Evolutionary conservation across 2,113 vertebrate genomes (phyloP).

Genomic region (Campylomormyrus numenius): DNA sequence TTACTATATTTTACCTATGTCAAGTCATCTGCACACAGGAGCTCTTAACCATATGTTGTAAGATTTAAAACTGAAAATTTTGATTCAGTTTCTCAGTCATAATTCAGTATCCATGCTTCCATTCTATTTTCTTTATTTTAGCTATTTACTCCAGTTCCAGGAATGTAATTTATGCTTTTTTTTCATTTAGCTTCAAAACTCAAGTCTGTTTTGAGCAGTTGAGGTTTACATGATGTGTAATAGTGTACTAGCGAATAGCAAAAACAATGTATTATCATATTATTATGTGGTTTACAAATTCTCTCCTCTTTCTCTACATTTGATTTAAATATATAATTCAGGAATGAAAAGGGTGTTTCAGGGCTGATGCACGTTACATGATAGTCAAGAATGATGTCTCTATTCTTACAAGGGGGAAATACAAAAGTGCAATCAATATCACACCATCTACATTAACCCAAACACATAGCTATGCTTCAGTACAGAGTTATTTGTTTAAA

Average conservation of each 20-base stretch:
- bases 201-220: neutral
- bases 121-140: conserved; percentile 2
- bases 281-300: conserved; percentile 40
- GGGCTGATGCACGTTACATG: conserved; percentile 4
- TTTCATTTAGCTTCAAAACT: neutral
- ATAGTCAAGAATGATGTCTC: conserved; percentile 8
- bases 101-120: neutral
- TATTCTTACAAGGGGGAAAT: conserved; percentile 5
- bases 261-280: conserved; percentile 1
- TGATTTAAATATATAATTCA: conserved; percentile 37
- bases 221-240: neutral
- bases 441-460: conserved; percentile 1
- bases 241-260: neutral
- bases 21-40: too few species aligned
- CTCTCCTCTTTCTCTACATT: conserved; percentile 2
- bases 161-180: neutral
- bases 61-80: neutral
- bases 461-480: neutral
- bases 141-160: neutral
- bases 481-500: conserved; percentile 11
- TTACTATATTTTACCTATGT: too few species aligned
- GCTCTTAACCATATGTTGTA: neutral
- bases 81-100: too few species aligned
- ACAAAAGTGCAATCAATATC: conserved; percentile 7
- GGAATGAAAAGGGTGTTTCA: conserved; percentile 34